phyloP scores from a whole-genome alignment of 1,140 invertebrate species.

The Magallana angulata region DNA sequence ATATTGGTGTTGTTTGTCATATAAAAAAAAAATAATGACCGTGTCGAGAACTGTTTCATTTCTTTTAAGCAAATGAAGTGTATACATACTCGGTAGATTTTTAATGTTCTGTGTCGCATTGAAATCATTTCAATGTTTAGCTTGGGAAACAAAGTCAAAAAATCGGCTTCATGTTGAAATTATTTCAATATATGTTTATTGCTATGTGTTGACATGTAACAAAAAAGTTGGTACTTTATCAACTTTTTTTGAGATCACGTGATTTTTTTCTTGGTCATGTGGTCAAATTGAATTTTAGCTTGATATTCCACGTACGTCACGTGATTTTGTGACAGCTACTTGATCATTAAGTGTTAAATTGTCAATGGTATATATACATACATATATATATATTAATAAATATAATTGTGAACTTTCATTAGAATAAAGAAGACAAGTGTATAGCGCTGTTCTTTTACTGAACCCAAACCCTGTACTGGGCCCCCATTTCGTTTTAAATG shows the following conservation, averaged over 20 bases:
- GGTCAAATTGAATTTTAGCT: constrained; percentile 38
- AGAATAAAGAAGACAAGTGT: constrained; percentile 30
- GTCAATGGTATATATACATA: constrained; percentile 34
- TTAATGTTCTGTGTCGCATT: constrained; percentile 33
- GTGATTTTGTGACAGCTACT: constrained; percentile 37
- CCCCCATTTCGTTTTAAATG: constrained; percentile 1
- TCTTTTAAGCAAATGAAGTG: not conserved
- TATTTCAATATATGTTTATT: constrained; percentile 24
- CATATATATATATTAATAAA: constrained; percentile 35
- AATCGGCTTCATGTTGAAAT: constrained; percentile 25
- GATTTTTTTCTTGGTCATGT: constrained; percentile 35
- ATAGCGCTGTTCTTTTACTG: constrained; percentile 5
- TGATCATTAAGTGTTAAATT: constrained; percentile 37
- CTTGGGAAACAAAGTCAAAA: not conserved
- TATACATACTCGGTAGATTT: constrained; percentile 29
- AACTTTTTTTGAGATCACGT: constrained; percentile 17
- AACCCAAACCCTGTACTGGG: constrained; percentile 1
- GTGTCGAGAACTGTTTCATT: constrained; percentile 11
- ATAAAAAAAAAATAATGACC: not conserved
- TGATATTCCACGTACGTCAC: constrained; percentile 31
- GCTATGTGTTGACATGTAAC: constrained; percentile 35
- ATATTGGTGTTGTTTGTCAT: constrained; percentile 38
- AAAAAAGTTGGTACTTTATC: constrained; percentile 13
- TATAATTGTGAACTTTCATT: constrained; percentile 37
- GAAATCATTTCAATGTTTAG: constrained; percentile 25